Percentiles rank a stretch among this genome's conserved stretches.
phyloP scores from a whole-genome alignment of 1,140 invertebrate species.

The Papilio polytes region DNA sequence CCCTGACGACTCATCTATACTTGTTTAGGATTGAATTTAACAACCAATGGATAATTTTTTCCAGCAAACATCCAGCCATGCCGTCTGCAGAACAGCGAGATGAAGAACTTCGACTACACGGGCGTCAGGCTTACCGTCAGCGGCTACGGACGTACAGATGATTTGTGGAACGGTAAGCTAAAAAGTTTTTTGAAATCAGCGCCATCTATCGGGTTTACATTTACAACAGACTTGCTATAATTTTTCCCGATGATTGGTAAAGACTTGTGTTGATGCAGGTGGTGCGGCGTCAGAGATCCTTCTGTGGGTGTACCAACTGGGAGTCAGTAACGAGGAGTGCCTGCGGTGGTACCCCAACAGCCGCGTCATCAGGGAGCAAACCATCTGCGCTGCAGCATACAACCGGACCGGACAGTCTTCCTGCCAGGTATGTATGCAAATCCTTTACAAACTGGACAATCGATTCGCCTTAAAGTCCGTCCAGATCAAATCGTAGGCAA shows the following conservation, averaged over 20 bases:
- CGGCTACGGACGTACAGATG: conserved; percentile 58
- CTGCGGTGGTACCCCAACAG: conserved; percentile 48
- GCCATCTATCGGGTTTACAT: background rate
- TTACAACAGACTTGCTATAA: background rate
- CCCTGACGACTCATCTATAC: no score
- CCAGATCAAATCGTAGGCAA: no score
- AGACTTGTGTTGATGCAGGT: conserved; percentile 41
- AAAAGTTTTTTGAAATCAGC: background rate
- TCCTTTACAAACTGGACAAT: no score
- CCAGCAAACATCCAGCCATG: conserved; percentile 59
- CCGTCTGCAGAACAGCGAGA: conserved; percentile 56
- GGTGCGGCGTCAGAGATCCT: conserved; percentile 53
- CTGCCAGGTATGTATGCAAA: conserved; percentile 51
- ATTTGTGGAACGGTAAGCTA: conserved; percentile 46
- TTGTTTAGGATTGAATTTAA: background rate
- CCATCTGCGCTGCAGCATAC: conserved; percentile 62
- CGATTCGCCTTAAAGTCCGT: no score
- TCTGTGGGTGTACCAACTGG: conserved; percentile 56
- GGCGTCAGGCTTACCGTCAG: conserved; percentile 53
- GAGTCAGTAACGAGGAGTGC: conserved; percentile 58
- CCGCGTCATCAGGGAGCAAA: conserved; percentile 50
- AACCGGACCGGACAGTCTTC: conserved; percentile 61
- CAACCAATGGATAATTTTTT: background rate
- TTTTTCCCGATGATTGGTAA: conserved; percentile 35
- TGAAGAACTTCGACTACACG: conserved; percentile 52